Evolutionary conservation across 1,140 invertebrate species (phyloP).

Genomic region (Brachystomella parvula): DNA sequence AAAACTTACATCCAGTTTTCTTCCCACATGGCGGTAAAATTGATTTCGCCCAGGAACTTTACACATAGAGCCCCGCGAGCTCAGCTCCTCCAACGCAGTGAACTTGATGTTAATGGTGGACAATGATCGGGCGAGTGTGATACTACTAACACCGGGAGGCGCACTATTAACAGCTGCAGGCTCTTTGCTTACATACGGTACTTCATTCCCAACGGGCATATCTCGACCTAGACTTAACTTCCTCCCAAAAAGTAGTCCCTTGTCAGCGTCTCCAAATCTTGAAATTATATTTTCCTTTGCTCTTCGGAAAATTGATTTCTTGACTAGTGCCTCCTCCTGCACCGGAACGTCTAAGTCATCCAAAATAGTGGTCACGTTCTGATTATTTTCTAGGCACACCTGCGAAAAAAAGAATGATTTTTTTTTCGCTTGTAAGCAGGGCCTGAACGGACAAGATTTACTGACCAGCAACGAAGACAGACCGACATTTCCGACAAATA

Average conservation of each 20-base stretch:
- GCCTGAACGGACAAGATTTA: neutral
- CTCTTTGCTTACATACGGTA: too few relatives aligned
- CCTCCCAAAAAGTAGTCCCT: conserved; percentile 28
- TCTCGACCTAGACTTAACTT: too few relatives aligned
- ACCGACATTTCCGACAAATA: conserved; percentile 29
- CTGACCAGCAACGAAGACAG: conserved; percentile 31
- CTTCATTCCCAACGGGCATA: too few relatives aligned
- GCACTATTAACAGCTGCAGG: too few relatives aligned
- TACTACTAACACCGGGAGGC: too few relatives aligned
- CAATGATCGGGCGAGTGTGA: conserved; percentile 13
- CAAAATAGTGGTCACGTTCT: conserved; percentile 31
- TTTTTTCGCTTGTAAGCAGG: neutral
- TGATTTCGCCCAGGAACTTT: conserved; percentile 27
- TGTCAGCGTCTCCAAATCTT: conserved; percentile 32
- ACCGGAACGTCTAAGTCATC: conserved; percentile 32
- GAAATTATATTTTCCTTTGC: conserved; percentile 37
- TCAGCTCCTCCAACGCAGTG: conserved; percentile 26
- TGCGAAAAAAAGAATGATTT: conserved; percentile 15
- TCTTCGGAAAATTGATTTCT: conserved; percentile 37
- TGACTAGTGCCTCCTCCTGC: conserved; percentile 24
- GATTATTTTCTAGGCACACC: conserved; percentile 35
- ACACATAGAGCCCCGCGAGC: conserved; percentile 20
- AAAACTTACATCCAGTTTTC: conserved; percentile 35
- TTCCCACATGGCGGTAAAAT: conserved; percentile 29
- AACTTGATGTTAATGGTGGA: conserved; percentile 32